Conservation (phyloP, 35 echinoderm and acorn worm species). For the Holothuria glaberrima region DNA sequence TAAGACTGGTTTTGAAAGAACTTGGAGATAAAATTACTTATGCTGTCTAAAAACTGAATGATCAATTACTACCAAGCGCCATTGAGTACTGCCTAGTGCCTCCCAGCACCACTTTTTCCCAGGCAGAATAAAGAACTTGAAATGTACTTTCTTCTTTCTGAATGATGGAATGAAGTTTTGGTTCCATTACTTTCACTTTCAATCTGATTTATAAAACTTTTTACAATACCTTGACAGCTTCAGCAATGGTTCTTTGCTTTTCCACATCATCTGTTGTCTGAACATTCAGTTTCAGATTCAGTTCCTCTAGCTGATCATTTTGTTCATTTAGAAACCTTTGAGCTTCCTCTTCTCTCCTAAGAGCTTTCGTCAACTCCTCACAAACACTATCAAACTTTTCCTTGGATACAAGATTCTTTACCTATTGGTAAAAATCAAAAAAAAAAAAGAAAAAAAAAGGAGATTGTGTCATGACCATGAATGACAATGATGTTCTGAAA, state of each 20-base stretch:
- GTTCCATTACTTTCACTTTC: no score
- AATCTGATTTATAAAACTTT: no score
- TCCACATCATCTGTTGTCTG: slow-evolving; percentile 86
- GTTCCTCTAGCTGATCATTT: slow-evolving; percentile 79
- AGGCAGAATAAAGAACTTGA: no score
- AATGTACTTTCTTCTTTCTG: no score
- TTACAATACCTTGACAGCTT: slow-evolving; percentile 83
- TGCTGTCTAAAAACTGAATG: no score
- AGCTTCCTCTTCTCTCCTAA: slow-evolving; percentile 85
- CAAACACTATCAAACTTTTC: slow-evolving; percentile 94
- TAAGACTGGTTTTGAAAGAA: no score
- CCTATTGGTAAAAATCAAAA: neutral
- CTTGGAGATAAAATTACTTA: no score
- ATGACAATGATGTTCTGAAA: neutral
- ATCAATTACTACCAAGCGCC: no score
- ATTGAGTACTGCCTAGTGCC: no score
- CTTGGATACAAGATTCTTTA: slow-evolving; percentile 59
- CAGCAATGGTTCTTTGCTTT: slow-evolving; percentile 79
- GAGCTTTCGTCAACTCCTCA: slow-evolving; percentile 77
- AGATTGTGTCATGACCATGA: no score
- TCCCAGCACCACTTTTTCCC: no score
- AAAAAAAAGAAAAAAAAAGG: neutral
- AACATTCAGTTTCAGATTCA: slow-evolving; percentile 84
- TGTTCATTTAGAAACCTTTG: slow-evolving; percentile 91
- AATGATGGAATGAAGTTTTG: no score